A percentile compares a stretch with the other conserved stretches of the same genome.
phyloP scores from a whole-genome alignment of 2,113 vertebrate genomes.

The Nicator chloris region DNA sequence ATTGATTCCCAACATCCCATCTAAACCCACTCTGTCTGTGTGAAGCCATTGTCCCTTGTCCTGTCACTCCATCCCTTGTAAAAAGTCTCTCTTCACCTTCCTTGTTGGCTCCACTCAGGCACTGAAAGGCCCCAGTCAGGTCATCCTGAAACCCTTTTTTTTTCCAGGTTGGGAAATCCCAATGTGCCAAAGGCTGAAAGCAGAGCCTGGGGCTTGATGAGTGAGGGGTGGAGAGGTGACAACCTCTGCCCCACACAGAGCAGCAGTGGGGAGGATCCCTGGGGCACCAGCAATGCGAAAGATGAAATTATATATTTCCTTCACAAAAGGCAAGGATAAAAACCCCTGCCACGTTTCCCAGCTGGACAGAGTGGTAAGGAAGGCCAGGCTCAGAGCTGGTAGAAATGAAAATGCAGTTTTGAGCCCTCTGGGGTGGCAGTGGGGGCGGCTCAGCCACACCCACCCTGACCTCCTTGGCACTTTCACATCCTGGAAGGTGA shows the following conservation, averaged over 20 bases:
- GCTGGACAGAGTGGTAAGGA: background rate
- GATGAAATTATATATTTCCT: background rate
- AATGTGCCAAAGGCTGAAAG: background rate
- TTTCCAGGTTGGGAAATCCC: background rate
- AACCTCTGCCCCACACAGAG: background rate
- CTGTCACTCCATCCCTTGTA: background rate
- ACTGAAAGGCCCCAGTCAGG: background rate
- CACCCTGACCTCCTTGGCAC: background rate
- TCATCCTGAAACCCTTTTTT: background rate
- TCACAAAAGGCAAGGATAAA: background rate
- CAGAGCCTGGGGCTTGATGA: background rate
- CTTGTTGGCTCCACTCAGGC: background rate
- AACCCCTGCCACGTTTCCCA: fast-evolving
- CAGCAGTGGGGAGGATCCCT: background rate
- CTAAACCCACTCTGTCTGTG: background rate
- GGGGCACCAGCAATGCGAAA: fast-evolving
- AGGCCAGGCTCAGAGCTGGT: background rate
- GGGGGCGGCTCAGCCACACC: background rate
- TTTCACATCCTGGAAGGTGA: too few species aligned
- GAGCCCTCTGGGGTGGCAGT: fast-evolving
- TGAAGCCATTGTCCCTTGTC: background rate
- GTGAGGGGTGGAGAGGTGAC: background rate
- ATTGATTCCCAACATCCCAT: background rate
- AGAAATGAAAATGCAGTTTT: background rate
- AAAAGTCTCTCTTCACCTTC: background rate